Evolutionary conservation across 2,888 invertebrate genomes (phyloP), one percentile per base, ranked within the genome.

Genomic region (Xanthorhoe spadicearia): DNA sequence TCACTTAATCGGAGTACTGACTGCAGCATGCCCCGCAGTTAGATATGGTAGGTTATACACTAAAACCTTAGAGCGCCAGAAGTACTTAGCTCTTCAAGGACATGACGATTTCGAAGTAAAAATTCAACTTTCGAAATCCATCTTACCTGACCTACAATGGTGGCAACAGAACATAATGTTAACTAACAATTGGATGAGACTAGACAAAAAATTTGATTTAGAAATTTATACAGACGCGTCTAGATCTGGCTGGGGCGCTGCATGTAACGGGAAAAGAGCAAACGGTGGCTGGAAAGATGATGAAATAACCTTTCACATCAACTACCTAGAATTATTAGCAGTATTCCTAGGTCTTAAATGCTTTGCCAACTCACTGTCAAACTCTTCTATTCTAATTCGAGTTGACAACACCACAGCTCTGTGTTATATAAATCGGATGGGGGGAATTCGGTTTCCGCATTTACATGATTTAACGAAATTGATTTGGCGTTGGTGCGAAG

Each of bases 401-500:
- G 53, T 73, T 0, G 64, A 70, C 18, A 69, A 71, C 13, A 69
- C 67, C 0, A 71, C 69, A 0, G 69, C 72, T 0, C 18, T 69
- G 9, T 53, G 68, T 32, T 70, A 70, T 17, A 57, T 70, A 0
- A 70, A 72, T 35, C 64, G 72, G 0, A 69, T 69, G 69, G 68
- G 66, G 0, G 68, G 72, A 9, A 65, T 69, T 0, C 66, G 51
- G 13, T 69, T 61, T n/a, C 68, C 68, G 3, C 69, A 72, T 17
- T 61, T 71, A n/a, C 65, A 67, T 52, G 51, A 73, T 0, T 7
- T 63, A 6, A 28, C 68, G 0, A 57, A 59, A 61, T 0, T 2
- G 6, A 64, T 73, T 50, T 66, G 73, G 71, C 66, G 71, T 59
- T 69, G 74, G 71, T 66, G 66, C 54, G 61, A 68, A 61, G 52